Base-by-base conservation (phyloP, 2,888 invertebrate genomes). In the Margaritifera margaritifera region DNA sequence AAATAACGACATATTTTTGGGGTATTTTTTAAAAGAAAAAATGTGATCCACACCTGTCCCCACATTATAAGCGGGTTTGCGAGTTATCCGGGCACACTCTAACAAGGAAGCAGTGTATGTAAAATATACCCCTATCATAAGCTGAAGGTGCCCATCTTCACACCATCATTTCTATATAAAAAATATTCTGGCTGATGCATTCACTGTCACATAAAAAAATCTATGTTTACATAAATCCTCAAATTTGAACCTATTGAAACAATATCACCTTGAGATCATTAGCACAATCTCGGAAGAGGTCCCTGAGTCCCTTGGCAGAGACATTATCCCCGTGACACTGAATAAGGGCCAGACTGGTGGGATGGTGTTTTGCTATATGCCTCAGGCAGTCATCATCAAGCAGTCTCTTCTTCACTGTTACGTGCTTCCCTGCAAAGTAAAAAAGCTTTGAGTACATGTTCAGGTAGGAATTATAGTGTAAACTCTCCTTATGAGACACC, bases 271-370 rank as follows among this genome's bases (percentile, higher is more conserved):
- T 77, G 6, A 88, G 80, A 51, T 77, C 73, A 24, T 81, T 77
- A 15, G 83, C 77, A 74, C 84, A 81, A 50, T 84, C 80, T 67
- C 78, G 79, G 77, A 89, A 88, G 62, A 89, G 79, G 22, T 87
- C 82, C 24, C 85, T 68, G 22, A 89, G 79, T 0, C 86, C 87
- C 53, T 78, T 74, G 11, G 81, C 79, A 1, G 85, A 83, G n/a
- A 88, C 79, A 18, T 80, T 69, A n/a, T 84, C 83, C 0, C 88
- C 88, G 56, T 85, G 84, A 74, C 89, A 89, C 76, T 87, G 86
- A 56, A 87, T 81, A 56, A 89, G 76, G 42, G 83, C 82, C 25
- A 89, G 75, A 31, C 85, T 86, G 52, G 80, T 62, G 8, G 89
- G 89, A 66, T 80, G 85, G 20, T 81, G 80, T n/a, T 78, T 68